phyloP scores from a whole-genome alignment of 2,113 vertebrate species.

The Oncorhynchus clarkii region DNA sequence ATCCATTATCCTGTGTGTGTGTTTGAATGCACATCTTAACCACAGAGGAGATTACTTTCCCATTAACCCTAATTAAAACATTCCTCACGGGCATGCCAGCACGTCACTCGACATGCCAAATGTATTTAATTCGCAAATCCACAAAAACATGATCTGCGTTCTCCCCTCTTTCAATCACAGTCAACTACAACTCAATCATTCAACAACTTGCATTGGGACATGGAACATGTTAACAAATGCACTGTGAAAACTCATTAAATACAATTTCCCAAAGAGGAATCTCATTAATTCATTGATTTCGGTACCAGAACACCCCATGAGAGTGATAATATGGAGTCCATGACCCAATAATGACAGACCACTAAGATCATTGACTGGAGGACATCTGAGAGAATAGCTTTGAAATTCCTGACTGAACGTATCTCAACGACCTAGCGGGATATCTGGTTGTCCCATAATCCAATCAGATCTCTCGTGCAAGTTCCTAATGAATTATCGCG shows the following conservation, averaged over 20 bases:
- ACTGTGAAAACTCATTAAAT: no score
- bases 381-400: no score
- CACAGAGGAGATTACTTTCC: not conserved
- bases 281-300: no score
- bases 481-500: no score
- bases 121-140: not conserved
- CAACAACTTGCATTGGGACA: not conserved
- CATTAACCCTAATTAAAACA: slow-evolving; percentile 22
- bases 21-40: slow-evolving; percentile 8
- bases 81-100: slow-evolving; percentile 11
- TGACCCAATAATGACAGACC: no score
- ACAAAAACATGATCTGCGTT: slow-evolving; percentile 7
- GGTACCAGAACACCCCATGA: not conserved
- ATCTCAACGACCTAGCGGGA: slow-evolving; percentile 38
- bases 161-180: not conserved
- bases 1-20: not conserved
- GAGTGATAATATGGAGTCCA: not conserved
- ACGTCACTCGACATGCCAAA: not conserved
- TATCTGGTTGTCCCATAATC: slow-evolving; percentile 31
- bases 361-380: no score
- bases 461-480: slow-evolving; percentile 15
- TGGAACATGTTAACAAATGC: not conserved
- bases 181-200: no score
- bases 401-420: slow-evolving; percentile 13
- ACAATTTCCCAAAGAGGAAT: no score